Conservation (phyloP, 2,113 vertebrate genomes). For the Dipodomys merriami region DNA sequence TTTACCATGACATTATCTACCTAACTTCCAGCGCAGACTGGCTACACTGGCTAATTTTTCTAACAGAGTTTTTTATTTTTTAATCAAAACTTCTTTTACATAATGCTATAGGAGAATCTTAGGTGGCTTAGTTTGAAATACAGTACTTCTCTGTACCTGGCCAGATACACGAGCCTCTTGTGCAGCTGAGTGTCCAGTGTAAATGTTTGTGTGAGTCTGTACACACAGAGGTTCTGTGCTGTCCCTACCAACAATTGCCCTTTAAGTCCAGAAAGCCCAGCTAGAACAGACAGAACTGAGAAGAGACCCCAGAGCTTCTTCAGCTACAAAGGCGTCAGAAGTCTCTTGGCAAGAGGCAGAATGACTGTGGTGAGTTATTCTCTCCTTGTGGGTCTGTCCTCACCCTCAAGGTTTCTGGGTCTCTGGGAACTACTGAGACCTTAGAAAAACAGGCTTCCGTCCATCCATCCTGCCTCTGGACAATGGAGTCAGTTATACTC, state of each 20-base stretch:
- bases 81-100: neutral
- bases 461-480: neutral
- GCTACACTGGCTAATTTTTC: neutral
- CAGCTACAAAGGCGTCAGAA: neutral
- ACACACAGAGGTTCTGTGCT: neutral
- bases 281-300: neutral
- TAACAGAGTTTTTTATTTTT: slow-evolving; percentile 24
- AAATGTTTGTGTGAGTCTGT: neutral
- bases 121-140: neutral
- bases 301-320: neutral
- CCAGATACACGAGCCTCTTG: neutral
- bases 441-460: no score
- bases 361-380: neutral
- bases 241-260: neutral
- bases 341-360: neutral
- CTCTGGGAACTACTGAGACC: neutral
- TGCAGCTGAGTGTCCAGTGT: neutral
- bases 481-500: neutral
- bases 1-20: neutral
- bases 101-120: neutral
- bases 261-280: neutral
- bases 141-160: neutral
- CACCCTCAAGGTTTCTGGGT: neutral
- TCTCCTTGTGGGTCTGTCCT: neutral
- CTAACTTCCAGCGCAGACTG: neutral